Evolutionary conservation across 2,113 vertebrate genomes (phyloP).

Genomic region (Serinus canaria): DNA sequence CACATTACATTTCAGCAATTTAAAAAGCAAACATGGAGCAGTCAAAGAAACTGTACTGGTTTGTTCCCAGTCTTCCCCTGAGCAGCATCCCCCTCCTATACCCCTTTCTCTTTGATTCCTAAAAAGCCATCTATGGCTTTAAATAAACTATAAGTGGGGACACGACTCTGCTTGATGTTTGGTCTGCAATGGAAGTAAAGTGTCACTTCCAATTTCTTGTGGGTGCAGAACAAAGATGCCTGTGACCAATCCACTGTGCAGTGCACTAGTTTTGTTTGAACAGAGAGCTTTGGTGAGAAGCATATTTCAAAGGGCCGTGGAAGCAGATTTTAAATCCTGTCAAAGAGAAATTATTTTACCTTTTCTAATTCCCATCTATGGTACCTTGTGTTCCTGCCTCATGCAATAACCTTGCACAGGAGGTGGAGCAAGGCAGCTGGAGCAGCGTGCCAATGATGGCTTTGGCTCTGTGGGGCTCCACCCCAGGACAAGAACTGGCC

Average conservation of each 20-base stretch:
- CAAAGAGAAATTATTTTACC: not conserved
- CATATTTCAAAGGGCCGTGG: not conserved
- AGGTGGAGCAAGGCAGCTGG: not conserved
- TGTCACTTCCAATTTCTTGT: slow-evolving; percentile 63
- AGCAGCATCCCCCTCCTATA: not conserved
- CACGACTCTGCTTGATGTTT: slow-evolving; percentile 39
- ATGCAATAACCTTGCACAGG: not conserved
- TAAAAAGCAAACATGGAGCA: not conserved
- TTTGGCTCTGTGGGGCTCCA: rapidly evolving
- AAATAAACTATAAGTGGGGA: slow-evolving; percentile 20
- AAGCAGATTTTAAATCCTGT: slow-evolving; percentile 40
- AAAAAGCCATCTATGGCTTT: slow-evolving; percentile 39
- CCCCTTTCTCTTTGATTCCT: slow-evolving; percentile 42
- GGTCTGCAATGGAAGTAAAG: slow-evolving; percentile 37
- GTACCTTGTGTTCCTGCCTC: not conserved
- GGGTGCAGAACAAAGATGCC: slow-evolving; percentile 66
- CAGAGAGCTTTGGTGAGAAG: slow-evolving; percentile 13
- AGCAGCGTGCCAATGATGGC: not conserved
- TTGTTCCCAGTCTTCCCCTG: not conserved
- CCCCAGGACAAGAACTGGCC: not conserved
- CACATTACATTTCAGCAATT: not conserved
- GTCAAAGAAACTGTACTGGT: not conserved
- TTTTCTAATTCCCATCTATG: not conserved
- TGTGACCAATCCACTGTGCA: slow-evolving; percentile 30
- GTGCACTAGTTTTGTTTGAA: not conserved